phyloP scores from a whole-genome alignment of 2,888 invertebrate species.

The Cataglyphis rosenhaueri region DNA sequence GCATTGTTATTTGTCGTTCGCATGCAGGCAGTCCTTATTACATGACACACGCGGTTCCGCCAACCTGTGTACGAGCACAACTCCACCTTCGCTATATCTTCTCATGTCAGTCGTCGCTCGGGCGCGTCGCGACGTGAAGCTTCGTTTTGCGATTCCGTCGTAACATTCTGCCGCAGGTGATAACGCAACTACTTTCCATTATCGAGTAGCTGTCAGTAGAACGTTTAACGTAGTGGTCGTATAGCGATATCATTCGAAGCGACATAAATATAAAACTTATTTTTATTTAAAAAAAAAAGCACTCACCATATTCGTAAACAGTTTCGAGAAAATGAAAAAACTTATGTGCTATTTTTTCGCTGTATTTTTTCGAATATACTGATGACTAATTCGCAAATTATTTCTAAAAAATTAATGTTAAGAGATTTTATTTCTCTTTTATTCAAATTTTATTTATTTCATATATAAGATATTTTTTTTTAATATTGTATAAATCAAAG shows the following conservation, averaged over 20 bases:
- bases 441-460: background rate
- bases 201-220: slow-evolving; percentile 7
- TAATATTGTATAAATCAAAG: background rate
- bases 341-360: background rate
- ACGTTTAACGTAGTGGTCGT: background rate
- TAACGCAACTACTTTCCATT: slow-evolving; percentile 35
- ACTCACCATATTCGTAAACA: background rate
- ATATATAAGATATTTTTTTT: background rate
- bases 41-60: slow-evolving; percentile 77
- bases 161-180: slow-evolving; percentile 11
- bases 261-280: background rate
- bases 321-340: background rate
- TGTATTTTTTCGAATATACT: background rate
- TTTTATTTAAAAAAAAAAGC: background rate
- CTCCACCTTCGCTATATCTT: slow-evolving; percentile 74
- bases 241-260: background rate
- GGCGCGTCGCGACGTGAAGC: slow-evolving; percentile 74
- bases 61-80: slow-evolving; percentile 75
- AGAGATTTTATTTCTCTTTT: background rate
- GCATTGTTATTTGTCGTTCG: slow-evolving; percentile 76
- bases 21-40: slow-evolving; percentile 78
- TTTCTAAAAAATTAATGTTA: background rate
- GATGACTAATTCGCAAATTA: background rate
- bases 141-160: slow-evolving; percentile 25
- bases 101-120: slow-evolving; percentile 81